Evolutionary conservation across 2,888 invertebrate genomes (phyloP).

Genomic region (Cecidostiba fungosa): DNA sequence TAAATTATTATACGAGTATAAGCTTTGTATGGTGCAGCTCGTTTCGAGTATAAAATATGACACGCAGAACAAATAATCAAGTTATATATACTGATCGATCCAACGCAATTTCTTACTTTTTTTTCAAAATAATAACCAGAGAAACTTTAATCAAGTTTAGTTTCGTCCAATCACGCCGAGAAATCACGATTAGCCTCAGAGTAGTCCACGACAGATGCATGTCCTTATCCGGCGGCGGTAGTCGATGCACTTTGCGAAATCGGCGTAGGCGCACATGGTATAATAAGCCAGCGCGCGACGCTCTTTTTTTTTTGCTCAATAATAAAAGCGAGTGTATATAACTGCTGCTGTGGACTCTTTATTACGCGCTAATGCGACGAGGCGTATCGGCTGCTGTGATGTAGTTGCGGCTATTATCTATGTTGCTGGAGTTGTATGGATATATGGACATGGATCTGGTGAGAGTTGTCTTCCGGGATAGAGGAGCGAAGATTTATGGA

Average conservation of each 20-base stretch:
- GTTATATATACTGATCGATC: too few species aligned
- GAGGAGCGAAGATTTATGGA: neutral
- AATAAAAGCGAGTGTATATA: neutral
- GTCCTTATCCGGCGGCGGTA: constrained; percentile 38
- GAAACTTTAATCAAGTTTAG: neutral
- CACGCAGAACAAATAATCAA: neutral
- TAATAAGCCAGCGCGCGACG: constrained; percentile 21
- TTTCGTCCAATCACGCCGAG: neutral
- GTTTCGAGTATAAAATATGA: neutral
- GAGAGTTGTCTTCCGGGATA: neutral
- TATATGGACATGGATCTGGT: neutral
- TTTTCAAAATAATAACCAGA: too few species aligned
- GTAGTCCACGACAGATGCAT: too few species aligned
- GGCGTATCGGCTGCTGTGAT: constrained; percentile 17
- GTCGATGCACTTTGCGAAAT: constrained; percentile 51
- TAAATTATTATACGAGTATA: neutral
- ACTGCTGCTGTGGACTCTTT: too few species aligned
- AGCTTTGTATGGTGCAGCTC: too few species aligned
- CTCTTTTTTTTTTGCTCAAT: neutral
- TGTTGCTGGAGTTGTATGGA: neutral
- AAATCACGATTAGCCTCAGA: neutral
- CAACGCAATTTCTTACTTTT: too few species aligned
- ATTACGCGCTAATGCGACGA: neutral
- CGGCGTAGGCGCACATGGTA: constrained; percentile 11
- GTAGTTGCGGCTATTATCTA: neutral